Percentiles rank a stretch among this genome's conserved stretches.
phyloP scores from a whole-genome alignment of 2,888 invertebrate genomes.

The Vannuccia rotundouncinata region DNA sequence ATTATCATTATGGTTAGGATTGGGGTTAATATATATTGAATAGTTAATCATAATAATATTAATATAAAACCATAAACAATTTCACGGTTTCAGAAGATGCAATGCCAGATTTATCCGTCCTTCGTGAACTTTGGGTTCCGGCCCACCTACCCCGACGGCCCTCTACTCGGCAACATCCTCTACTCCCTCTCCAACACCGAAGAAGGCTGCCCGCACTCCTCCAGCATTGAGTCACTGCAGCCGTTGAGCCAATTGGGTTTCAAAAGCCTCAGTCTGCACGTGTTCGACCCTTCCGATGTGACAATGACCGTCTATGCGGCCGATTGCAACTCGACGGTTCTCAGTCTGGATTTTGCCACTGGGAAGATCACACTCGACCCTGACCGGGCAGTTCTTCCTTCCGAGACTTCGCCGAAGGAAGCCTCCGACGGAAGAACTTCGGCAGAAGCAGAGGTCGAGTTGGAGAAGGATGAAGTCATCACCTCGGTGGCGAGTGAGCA shows the following conservation, averaged over 20 bases:
- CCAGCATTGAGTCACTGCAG: background rate
- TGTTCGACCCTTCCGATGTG: background rate
- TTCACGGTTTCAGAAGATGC: conserved; percentile 26
- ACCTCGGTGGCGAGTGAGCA: too few relatives aligned
- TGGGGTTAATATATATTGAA: too few relatives aligned
- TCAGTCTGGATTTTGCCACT: background rate
- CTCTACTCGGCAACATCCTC: background rate
- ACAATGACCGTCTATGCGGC: background rate
- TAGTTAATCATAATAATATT: too few relatives aligned
- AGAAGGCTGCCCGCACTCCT: background rate
- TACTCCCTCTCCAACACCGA: background rate
- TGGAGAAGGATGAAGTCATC: too few relatives aligned
- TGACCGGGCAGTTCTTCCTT: too few relatives aligned
- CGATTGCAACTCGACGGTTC: background rate
- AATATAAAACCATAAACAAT: too few relatives aligned
- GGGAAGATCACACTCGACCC: background rate
- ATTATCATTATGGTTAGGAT: too few relatives aligned
- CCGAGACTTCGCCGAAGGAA: too few relatives aligned
- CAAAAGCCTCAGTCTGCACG: background rate
- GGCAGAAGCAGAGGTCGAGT: background rate
- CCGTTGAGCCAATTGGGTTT: background rate
- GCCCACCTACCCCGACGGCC: background rate
- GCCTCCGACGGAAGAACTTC: background rate
- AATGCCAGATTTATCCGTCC: conserved; percentile 15
- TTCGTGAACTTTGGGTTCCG: conserved; percentile 3